phyloP scores from a whole-genome alignment of 2,888 invertebrate genomes.

The Cosmia trapezina region DNA sequence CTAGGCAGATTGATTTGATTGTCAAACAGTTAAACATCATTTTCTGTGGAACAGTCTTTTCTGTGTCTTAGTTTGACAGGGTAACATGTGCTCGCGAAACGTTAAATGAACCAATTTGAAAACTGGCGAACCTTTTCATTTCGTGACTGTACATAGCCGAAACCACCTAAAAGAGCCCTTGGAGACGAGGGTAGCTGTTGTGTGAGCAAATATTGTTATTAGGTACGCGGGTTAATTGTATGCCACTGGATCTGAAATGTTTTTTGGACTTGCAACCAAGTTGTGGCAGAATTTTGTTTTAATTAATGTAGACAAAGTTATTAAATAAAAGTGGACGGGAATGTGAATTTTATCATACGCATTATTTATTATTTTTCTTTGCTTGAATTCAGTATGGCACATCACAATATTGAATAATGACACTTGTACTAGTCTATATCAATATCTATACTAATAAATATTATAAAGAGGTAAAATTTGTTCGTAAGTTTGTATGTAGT shows the following conservation, averaged over 20 bases:
- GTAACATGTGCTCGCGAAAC: no score
- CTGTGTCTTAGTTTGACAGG: no score
- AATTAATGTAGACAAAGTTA: background rate
- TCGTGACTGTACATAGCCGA: conserved; percentile 10
- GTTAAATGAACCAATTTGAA: no score
- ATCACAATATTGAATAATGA: background rate
- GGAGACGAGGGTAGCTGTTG: conserved; percentile 46
- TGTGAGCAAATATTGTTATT: conserved; percentile 43
- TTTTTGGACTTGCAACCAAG: background rate
- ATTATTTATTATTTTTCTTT: background rate
- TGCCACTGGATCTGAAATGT: background rate
- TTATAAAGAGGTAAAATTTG: background rate
- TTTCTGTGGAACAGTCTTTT: no score
- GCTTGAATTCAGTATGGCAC: background rate
- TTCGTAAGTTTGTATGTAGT: background rate
- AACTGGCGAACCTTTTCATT: no score
- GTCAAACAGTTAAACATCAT: no score
- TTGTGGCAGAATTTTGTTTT: background rate
- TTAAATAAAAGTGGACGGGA: background rate
- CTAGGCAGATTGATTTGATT: no score
- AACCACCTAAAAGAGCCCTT: conserved; percentile 25
- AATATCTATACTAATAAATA: background rate
- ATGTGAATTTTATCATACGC: background rate
- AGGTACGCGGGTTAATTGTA: conserved; percentile 18
- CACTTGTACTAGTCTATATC: no score